These are phyloP conservation scores for Erpobdella octoculata DNA, from an alignment of 2,888 invertebrate species.

Conservation along the genomic window DNA sequence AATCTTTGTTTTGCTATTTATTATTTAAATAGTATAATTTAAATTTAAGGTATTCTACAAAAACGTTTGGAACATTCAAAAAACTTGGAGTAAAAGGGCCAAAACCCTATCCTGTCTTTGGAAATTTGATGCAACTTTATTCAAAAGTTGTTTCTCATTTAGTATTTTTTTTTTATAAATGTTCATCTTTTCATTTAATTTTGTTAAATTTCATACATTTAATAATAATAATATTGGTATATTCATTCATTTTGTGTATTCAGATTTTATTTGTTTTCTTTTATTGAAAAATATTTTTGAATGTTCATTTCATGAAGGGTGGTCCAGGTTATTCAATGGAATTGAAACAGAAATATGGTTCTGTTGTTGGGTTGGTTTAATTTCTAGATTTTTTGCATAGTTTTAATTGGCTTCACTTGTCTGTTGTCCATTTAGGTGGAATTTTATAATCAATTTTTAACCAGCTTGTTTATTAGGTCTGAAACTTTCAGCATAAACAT, in stretches of 20 bases:
- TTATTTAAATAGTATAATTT: neutral
- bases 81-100: constrained; percentile 33
- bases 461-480: too few relatives aligned
- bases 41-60: constrained; percentile 26
- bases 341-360: constrained; percentile 18
- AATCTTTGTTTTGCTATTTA: neutral
- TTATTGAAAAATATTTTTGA: too few relatives aligned
- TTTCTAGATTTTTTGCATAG: neutral
- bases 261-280: too few relatives aligned
- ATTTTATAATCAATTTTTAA: too few relatives aligned
- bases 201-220: neutral
- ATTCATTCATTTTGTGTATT: neutral
- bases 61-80: constrained; percentile 29
- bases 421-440: too few relatives aligned
- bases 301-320: too few relatives aligned
- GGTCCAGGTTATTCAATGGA: too few relatives aligned
- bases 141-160: neutral
- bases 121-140: constrained; percentile 14
- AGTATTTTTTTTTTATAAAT: too few relatives aligned
- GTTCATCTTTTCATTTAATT: neutral
- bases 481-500: too few relatives aligned
- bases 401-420: too few relatives aligned
- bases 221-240: neutral
- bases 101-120: constrained; percentile 32
- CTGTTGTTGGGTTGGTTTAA: constrained; percentile 6